Percentiles rank a stretch among this genome's conserved stretches.
These are phyloP conservation scores for Coracias cyanogaster DNA, from an alignment of 2,797 vertebrate species.

Conservation along the genomic window DNA sequence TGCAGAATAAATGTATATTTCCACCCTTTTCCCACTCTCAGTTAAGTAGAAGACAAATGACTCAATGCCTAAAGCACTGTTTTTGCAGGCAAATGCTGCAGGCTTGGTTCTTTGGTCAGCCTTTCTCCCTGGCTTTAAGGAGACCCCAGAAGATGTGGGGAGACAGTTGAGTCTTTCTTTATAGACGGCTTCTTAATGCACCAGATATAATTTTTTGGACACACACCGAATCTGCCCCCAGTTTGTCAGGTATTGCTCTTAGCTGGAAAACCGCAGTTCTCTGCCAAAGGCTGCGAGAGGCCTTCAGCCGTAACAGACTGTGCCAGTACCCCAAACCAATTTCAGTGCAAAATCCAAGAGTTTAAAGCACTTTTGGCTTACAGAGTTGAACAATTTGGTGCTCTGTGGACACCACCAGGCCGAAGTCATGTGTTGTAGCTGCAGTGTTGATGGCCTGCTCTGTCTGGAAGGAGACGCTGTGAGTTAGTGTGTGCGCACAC, in stretches of 20 bases:
- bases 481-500: rapidly evolving
- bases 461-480: neutral
- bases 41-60: neutral
- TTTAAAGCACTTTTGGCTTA: neutral
- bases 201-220: neutral
- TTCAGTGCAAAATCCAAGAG: neutral
- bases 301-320: neutral
- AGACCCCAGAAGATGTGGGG: neutral
- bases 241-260: neutral
- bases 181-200: neutral
- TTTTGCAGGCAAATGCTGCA: neutral
- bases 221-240: rapidly evolving
- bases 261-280: neutral
- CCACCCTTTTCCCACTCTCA: neutral
- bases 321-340: neutral
- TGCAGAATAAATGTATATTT: slow-evolving; percentile 56
- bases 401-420: neutral
- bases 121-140: neutral
- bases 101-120: neutral
- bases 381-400: rapidly evolving
- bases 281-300: neutral
- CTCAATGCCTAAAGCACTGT: neutral
- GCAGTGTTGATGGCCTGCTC: neutral
- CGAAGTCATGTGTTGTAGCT: rapidly evolving
- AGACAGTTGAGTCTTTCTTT: neutral